Evolutionary conservation across 2,113 vertebrate species (phyloP).

Genomic region (Ceyx cyanopectus): DNA sequence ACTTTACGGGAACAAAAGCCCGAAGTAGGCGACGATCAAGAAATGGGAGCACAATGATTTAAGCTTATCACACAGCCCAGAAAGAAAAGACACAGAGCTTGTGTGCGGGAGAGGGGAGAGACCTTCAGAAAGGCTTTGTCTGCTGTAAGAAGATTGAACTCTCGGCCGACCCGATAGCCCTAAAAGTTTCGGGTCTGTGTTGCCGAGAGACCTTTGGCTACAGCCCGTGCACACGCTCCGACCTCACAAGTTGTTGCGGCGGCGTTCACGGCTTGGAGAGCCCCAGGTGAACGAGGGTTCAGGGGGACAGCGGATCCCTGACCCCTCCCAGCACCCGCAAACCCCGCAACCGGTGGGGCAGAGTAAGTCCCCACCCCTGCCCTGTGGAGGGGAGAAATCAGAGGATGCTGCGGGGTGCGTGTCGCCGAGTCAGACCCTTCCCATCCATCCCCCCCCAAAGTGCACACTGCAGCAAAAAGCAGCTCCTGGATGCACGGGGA

Average conservation of each 20-base stretch:
- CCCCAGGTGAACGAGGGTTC: not conserved
- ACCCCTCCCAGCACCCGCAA: not conserved
- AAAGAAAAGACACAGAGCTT: conserved; percentile 60
- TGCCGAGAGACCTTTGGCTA: conserved; percentile 62
- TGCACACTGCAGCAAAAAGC: accelerated
- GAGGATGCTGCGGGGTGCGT: not conserved
- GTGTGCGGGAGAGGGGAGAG: conserved; percentile 39
- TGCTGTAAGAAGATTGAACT: conserved; percentile 77
- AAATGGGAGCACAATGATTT: conserved; percentile 74
- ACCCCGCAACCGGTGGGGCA: accelerated
- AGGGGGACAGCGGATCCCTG: not conserved
- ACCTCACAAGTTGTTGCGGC: conserved; percentile 75
- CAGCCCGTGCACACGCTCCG: conserved; percentile 39
- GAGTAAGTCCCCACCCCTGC: accelerated
- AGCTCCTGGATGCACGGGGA: not conserved
- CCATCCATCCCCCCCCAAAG: accelerated
- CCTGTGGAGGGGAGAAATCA: not conserved
- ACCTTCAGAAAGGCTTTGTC: conserved; percentile 78
- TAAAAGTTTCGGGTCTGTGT: conserved; percentile 77
- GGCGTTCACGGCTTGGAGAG: not conserved
- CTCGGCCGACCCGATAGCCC: conserved; percentile 70
- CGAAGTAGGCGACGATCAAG: conserved; percentile 72
- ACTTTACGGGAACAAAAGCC: conserved; percentile 79
- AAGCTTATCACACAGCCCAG: conserved; percentile 73
- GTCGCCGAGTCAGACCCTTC: not conserved